Percentiles rank a stretch among this genome's conserved stretches.
Conservation (phyloP, 1,140 invertebrate genomes). For the Bathynomus jamesi region DNA sequence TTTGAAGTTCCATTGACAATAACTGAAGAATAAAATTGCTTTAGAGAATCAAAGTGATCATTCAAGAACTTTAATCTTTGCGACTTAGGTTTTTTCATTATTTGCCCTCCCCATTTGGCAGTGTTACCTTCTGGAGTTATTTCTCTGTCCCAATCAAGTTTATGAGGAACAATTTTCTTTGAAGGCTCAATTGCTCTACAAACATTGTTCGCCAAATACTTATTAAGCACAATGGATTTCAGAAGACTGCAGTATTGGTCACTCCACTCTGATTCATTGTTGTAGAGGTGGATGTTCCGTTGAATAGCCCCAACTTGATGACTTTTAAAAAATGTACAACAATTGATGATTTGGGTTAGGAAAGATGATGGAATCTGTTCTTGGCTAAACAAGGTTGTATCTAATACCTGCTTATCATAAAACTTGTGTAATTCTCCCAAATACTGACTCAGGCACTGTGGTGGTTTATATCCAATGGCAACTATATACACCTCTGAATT, state of each 20-base stretch:
- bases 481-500: slow-evolving; percentile 90
- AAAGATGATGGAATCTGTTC: slow-evolving; percentile 57
- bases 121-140: slow-evolving; percentile 24
- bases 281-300: slow-evolving; percentile 24
- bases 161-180: slow-evolving; percentile 6
- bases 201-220: slow-evolving; percentile 20
- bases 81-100: slow-evolving; percentile 1
- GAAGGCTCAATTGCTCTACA: slow-evolving; percentile 13
- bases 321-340: slow-evolving; percentile 54
- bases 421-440: neutral
- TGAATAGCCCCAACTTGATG: slow-evolving; percentile 23
- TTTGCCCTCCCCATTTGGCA: slow-evolving; percentile 6
- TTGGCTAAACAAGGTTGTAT: slow-evolving; percentile 52
- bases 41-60: neutral
- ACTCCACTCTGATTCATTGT: slow-evolving; percentile 9
- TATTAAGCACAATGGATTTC: slow-evolving; percentile 15
- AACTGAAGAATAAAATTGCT: neutral
- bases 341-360: slow-evolving; percentile 57
- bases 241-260: slow-evolving; percentile 24
- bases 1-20: neutral
- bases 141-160: slow-evolving; percentile 17
- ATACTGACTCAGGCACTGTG: neutral
- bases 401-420: slow-evolving; percentile 10
- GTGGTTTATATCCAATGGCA: slow-evolving; percentile 52
- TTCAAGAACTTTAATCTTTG: slow-evolving; percentile 17